Conservation (phyloP, 2,113 vertebrate genomes). For the Coreoperca whiteheadi region DNA sequence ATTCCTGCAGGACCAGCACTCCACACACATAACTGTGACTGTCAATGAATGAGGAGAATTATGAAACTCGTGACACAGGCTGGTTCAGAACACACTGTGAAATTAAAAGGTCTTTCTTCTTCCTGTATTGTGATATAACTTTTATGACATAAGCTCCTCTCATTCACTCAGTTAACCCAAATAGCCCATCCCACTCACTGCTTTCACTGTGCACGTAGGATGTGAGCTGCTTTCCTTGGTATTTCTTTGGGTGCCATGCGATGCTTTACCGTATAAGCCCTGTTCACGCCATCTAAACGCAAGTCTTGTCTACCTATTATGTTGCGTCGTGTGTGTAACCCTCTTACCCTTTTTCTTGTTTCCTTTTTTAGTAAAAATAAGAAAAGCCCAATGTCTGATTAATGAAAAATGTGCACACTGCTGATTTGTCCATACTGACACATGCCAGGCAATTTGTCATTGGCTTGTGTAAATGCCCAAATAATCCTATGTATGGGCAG, state of each 20-base stretch:
- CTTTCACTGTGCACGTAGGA: slow-evolving; percentile 6
- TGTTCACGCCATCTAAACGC: not conserved
- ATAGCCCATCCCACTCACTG: slow-evolving; percentile 17
- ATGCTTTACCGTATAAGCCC: not conserved
- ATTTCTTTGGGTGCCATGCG: slow-evolving; percentile 8
- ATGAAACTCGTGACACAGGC: not conserved
- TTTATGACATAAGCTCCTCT: slow-evolving; percentile 40
- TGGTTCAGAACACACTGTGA: not conserved
- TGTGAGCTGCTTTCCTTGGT: slow-evolving; percentile 33
- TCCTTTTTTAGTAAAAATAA: not conserved
- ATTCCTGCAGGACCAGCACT: not conserved
- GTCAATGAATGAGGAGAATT: not conserved
- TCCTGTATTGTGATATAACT: slow-evolving; percentile 13
- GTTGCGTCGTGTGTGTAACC: too few species aligned
- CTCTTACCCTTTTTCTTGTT: too few species aligned
- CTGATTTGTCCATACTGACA: not conserved
- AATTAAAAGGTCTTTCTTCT: slow-evolving; percentile 15
- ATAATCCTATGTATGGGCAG: not conserved
- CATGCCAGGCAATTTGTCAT: not conserved
- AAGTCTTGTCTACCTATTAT: slow-evolving; percentile 34
- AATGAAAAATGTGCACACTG: slow-evolving; percentile 3
- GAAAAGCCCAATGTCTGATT: slow-evolving; percentile 17
- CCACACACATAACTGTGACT: slow-evolving; percentile 3
- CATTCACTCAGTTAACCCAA: slow-evolving; percentile 1
- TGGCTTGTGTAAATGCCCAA: not conserved